Evolutionary conservation across 2,113 vertebrate species (phyloP), one percentile per base, ranked within the genome.

Genomic region (Cyprinodon variegatus): DNA sequence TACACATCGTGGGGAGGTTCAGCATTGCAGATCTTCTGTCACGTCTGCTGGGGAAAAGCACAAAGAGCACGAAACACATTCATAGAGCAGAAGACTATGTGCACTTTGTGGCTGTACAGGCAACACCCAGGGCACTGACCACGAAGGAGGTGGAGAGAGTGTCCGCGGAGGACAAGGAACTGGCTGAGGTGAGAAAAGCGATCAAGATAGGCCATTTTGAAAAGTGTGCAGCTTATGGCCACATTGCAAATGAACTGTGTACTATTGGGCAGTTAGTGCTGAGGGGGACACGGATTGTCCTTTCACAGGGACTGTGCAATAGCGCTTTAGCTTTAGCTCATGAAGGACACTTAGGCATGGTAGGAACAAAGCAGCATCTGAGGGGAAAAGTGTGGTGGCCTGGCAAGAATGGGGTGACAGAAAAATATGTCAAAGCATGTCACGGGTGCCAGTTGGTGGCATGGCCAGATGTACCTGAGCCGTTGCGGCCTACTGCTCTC

Each of bases 201-300:
- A 59, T 69, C 20, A 10, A 38, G 53, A 68, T 11, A 11, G 29
- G 66, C 37, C 66, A 50, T 53, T 68, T 53, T 68, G 66, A 68
- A 3, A 53, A 68, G 9, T 68, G 46, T 12, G 20, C 50, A 15
- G 1, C 13, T 12, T 59, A 39, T n/a, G 48, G 48, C 20, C 29
- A 29, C 13, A 50, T 68, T 38, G 14, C 29, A 68, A 53, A 53
- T 53, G 46, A 53, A 39, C 15, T 68, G 15, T 53, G 46, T 53
- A 36, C 53, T 3, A 68, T 53, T 2, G 66, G 46, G 11, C 37
- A 37, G 13, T 1, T 50, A 37, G 43, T 67, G 8, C 11, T 45
- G 9, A 5, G 43, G 2, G 43, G 43, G 11, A 45, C 2, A 3
- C 41, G 41, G 2, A 66, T 46, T 14, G 41, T 46, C 1, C 15